phyloP scores from a whole-genome alignment of 2,888 invertebrate genomes.

The Xestia ashworthii region DNA sequence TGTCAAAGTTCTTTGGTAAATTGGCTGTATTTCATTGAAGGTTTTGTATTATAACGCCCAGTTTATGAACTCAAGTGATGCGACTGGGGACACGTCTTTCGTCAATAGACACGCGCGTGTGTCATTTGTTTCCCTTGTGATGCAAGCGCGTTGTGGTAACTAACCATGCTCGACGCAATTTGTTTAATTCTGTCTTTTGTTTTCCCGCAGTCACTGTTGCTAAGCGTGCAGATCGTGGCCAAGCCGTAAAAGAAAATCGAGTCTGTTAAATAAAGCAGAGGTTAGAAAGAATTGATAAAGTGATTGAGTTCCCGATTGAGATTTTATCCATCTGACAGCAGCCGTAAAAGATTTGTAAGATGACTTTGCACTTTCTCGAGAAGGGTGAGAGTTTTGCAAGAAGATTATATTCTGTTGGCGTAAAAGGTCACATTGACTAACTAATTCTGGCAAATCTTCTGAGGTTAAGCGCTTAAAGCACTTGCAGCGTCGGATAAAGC shows the following conservation, averaged over 20 bases:
- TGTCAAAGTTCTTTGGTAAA: constrained; percentile 17
- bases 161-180: background rate
- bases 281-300: constrained; percentile 22
- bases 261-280: background rate
- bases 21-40: background rate
- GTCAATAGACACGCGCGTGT: background rate
- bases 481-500: constrained; percentile 49
- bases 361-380: constrained; percentile 49
- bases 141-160: background rate
- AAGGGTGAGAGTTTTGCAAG: constrained; percentile 26
- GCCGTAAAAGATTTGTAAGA: constrained; percentile 51
- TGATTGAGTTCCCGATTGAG: constrained; percentile 55
- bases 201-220: background rate
- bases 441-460: constrained; percentile 53
- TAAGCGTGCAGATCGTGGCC: background rate
- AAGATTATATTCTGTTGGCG: constrained; percentile 37
- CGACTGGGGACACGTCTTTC: background rate
- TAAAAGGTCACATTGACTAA: constrained; percentile 51
- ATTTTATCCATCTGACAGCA: constrained; percentile 45
- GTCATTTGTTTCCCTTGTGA: background rate
- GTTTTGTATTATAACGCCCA: background rate
- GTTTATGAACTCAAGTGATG: background rate
- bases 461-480: constrained; percentile 50
- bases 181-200: background rate
- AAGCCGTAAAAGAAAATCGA: background rate